phyloP scores from a whole-genome alignment of 2,797 vertebrate species.

The Amphiprion clarkii region DNA sequence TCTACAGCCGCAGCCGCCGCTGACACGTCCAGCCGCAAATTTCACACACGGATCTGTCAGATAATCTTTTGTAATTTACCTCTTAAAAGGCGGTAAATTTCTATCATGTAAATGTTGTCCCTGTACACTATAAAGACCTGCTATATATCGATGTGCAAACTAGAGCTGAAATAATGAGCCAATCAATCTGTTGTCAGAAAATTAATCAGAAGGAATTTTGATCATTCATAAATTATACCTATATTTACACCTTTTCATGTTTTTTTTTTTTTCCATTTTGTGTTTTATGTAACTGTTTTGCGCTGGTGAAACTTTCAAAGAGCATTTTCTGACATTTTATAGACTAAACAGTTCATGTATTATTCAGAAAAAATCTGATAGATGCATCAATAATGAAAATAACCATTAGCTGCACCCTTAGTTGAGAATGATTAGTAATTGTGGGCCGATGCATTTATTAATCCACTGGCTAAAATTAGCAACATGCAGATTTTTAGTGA shows the following conservation, averaged over 20 bases:
- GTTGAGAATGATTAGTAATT: neutral
- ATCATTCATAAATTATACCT: neutral
- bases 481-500: neutral
- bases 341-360: no score
- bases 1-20: slow-evolving; percentile 48
- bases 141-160: slow-evolving; percentile 13
- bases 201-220: neutral
- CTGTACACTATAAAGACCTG: neutral
- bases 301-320: neutral
- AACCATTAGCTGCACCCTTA: neutral
- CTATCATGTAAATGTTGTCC: slow-evolving; percentile 8
- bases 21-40: slow-evolving; percentile 29
- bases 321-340: neutral
- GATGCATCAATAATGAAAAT: neutral
- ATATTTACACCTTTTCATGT: neutral
- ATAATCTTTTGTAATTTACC: slow-evolving; percentile 34
- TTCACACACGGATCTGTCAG: slow-evolving; percentile 21
- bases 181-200: neutral
- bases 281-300: neutral
- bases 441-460: neutral
- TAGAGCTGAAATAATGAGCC: neutral
- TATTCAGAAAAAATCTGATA: neutral
- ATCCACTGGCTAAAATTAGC: slow-evolving; percentile 7
- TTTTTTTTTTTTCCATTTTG: neutral
- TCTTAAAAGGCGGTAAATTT: slow-evolving; percentile 27